A percentile compares a stretch with the other conserved stretches of the same genome.
These are phyloP conservation scores for Pteronotus mesoamericanus DNA, from an alignment of 2,797 vertebrate genomes.

Conservation along the genomic window DNA sequence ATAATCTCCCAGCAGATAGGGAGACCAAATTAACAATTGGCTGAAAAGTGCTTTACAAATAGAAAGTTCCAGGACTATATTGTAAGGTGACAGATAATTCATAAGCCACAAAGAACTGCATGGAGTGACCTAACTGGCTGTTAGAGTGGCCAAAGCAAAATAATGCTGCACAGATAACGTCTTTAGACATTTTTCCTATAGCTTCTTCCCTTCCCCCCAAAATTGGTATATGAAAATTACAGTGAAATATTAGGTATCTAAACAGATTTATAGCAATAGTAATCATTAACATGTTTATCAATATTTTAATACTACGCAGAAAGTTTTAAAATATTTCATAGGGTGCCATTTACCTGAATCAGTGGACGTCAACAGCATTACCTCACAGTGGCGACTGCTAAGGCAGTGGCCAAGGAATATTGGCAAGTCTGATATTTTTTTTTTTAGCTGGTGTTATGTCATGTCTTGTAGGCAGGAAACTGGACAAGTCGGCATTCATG, in stretches of 20 bases:
- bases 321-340: neutral
- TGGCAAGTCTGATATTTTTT: neutral
- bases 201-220: neutral
- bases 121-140: neutral
- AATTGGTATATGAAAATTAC: constrained; percentile 5
- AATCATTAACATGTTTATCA: neutral
- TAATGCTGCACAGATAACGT: neutral
- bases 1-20: constrained; percentile 7
- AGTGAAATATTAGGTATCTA: neutral
- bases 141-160: neutral
- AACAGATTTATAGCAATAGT: neutral
- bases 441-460: neutral
- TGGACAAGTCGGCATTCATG: no score
- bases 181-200: constrained; percentile 3
- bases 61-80: constrained; percentile 21
- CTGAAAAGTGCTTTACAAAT: constrained; percentile 32
- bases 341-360: neutral
- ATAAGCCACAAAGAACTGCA: constrained; percentile 9
- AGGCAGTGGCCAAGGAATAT: neutral
- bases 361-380: neutral
- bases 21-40: constrained; percentile 35
- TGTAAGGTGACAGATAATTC: neutral
- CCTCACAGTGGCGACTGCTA: neutral
- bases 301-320: neutral
- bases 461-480: neutral